Conservation (phyloP, 2,113 vertebrate genomes). For the Aix galericulata region DNA sequence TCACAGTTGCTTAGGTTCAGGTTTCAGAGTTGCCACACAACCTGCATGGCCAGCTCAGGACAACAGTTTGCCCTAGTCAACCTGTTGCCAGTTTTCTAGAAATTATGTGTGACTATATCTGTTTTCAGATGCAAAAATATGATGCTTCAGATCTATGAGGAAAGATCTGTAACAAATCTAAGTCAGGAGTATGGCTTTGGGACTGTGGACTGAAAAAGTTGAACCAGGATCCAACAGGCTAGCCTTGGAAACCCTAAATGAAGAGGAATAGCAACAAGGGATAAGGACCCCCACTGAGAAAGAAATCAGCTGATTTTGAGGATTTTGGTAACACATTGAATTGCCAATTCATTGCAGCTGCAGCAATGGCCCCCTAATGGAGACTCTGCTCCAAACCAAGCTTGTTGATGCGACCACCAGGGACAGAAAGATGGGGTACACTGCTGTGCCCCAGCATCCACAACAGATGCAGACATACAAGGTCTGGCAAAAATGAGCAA, state of each 20-base stretch:
- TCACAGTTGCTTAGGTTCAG: neutral
- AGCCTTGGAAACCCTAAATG: neutral
- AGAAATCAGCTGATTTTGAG: neutral
- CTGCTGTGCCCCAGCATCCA: neutral
- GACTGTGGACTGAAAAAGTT: neutral
- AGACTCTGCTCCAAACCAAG: fast-evolving
- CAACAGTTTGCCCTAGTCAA: neutral
- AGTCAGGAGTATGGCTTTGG: fast-evolving
- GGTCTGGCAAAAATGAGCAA: neutral
- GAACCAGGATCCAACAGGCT: neutral
- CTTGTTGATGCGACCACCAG: fast-evolving
- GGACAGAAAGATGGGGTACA: neutral
- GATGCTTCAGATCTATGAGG: neutral
- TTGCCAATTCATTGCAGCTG: neutral
- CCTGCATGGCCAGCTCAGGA: neutral
- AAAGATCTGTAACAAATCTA: neutral
- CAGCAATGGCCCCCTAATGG: no score
- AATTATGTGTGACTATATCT: neutral
- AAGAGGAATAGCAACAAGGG: neutral
- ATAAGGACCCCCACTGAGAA: neutral
- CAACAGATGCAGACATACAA: neutral
- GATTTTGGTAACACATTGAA: neutral
- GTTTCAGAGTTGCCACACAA: neutral
- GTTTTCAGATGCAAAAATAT: neutral
- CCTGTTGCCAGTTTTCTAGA: neutral